These are phyloP conservation scores for Synaphobranchus kaupii DNA, from an alignment of 2,797 vertebrate genomes.

Conservation along the genomic window DNA sequence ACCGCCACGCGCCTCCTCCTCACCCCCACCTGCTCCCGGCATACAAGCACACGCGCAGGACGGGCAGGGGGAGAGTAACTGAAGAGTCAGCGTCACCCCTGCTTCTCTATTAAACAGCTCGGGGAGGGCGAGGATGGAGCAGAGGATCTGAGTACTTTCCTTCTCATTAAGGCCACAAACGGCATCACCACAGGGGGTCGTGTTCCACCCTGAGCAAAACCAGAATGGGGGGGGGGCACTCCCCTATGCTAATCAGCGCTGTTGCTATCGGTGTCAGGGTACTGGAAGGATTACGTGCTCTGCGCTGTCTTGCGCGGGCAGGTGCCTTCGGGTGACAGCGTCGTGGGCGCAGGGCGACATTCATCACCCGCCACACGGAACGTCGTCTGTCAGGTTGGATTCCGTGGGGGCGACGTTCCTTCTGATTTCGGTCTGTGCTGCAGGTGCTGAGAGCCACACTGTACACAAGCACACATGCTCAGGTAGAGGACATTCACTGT, in stretches of 20 bases:
- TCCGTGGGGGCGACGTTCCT: not conserved
- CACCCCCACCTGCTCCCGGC: slow-evolving; percentile 6
- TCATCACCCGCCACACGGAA: not conserved
- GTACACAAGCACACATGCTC: not conserved
- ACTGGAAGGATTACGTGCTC: not conserved
- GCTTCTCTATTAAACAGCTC: slow-evolving; percentile 28
- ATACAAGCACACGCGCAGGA: slow-evolving; percentile 2
- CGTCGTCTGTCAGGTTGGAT: not conserved
- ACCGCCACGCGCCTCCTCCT: slow-evolving; percentile 3
- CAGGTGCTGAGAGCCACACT: not conserved
- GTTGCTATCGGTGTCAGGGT: not conserved
- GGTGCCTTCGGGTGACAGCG: not conserved
- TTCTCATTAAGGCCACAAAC: not conserved
- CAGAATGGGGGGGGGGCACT: not conserved
- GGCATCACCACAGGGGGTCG: not conserved
- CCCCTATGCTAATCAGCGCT: not conserved
- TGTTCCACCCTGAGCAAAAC: not conserved
- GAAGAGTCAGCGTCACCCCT: not conserved
- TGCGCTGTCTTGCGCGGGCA: not conserved
- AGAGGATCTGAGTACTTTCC: not conserved
- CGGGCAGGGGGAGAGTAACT: not conserved
- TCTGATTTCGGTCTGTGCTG: not conserved
- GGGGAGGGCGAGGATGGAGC: not conserved
- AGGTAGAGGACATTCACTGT: slow-evolving; percentile 13
- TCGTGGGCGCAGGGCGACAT: not conserved